These are phyloP conservation scores for Buathra laborator DNA, from an alignment of 2,888 invertebrate species.

Conservation along the genomic window DNA sequence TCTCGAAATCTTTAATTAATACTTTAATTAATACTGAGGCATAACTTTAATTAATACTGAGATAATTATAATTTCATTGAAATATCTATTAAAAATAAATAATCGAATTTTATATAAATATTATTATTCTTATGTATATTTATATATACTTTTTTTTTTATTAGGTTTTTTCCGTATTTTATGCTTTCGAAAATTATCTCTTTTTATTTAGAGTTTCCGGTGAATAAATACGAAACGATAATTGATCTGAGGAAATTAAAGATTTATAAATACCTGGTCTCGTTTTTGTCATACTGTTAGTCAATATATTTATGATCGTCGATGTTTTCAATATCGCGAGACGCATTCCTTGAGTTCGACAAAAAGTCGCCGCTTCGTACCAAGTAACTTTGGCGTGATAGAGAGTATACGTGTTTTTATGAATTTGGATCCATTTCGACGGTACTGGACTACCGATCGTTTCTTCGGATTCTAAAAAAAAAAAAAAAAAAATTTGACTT, in stretches of 20 bases:
- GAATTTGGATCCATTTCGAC: slow-evolving; percentile 73
- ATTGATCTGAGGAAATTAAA: neutral
- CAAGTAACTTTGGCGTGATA: slow-evolving; percentile 86
- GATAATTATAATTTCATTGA: no score
- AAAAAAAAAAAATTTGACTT: neutral
- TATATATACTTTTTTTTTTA: no score
- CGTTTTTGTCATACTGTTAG: slow-evolving; percentile 73
- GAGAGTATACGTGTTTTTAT: slow-evolving; percentile 84
- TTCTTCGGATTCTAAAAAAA: slow-evolving; percentile 67
- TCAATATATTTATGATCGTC: slow-evolving; percentile 81
- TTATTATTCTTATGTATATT: no score
- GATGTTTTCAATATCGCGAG: slow-evolving; percentile 86
- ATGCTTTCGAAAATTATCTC: no score
- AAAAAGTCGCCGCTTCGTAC: slow-evolving; percentile 86
- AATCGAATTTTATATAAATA: no score
- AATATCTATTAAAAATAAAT: no score
- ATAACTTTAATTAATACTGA: no score
- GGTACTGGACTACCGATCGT: slow-evolving; percentile 71
- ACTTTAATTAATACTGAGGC: no score
- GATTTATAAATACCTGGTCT: slow-evolving; percentile 69
- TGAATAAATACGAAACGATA: neutral
- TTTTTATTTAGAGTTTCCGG: no score
- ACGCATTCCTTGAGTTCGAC: slow-evolving; percentile 85
- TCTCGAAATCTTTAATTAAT: slow-evolving; percentile 85
- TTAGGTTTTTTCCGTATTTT: no score